Percentiles rank a stretch among this genome's conserved stretches.
These are phyloP conservation scores for Coracopsis vasa DNA, from an alignment of 2,113 vertebrate genomes.

Conservation along the genomic window DNA sequence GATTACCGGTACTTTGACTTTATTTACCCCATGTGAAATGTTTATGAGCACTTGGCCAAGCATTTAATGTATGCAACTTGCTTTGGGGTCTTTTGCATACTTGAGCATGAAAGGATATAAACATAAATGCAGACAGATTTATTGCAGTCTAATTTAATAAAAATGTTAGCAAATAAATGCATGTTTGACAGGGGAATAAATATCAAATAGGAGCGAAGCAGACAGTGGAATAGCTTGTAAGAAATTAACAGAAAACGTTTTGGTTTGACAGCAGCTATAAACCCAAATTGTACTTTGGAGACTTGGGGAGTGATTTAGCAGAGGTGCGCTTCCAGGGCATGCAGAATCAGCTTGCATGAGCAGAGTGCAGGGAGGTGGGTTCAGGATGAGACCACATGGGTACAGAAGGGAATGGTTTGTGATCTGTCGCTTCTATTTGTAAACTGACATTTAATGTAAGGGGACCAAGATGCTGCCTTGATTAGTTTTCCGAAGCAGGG, in stretches of 20 bases:
- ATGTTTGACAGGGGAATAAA: slow-evolving; percentile 71
- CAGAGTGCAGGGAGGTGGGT: background rate
- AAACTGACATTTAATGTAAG: background rate
- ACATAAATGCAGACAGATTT: slow-evolving; percentile 61
- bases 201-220: slow-evolving; percentile 47
- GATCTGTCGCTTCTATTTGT: slow-evolving; percentile 17
- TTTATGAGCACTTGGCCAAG: background rate
- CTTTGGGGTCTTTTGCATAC: slow-evolving; percentile 33
- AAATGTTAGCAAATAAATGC: slow-evolving; percentile 72
- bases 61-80: slow-evolving; percentile 25
- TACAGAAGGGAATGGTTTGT: background rate
- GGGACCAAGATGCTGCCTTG: background rate
- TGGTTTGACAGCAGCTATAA: slow-evolving; percentile 70
- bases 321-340: background rate
- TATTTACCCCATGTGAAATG: background rate
- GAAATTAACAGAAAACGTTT: slow-evolving; percentile 74
- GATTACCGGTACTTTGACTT: background rate
- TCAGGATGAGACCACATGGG: background rate
- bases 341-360: background rate
- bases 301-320: slow-evolving; percentile 49
- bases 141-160: slow-evolving; percentile 71
- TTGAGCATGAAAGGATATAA: slow-evolving; percentile 34
- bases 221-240: slow-evolving; percentile 68
- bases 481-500: background rate
- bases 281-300: slow-evolving; percentile 67